phyloP scores from a whole-genome alignment of 2,113 vertebrate species.

The Nanorana parkeri region DNA sequence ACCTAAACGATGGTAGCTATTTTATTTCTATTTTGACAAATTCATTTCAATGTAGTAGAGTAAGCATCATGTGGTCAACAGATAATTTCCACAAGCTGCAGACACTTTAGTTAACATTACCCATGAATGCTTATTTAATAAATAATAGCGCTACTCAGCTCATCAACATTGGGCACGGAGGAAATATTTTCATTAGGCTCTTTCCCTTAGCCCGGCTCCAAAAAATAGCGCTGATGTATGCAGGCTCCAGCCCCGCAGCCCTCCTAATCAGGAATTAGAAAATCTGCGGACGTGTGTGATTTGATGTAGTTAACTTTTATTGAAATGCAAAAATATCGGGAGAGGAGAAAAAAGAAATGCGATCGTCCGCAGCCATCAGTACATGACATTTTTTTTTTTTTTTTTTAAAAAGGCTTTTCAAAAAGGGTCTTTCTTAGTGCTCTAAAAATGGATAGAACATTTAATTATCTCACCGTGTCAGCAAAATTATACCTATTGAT shows the following conservation, averaged over 20 bases:
- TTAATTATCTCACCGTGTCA: conserved; percentile 33
- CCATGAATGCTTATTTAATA: neutral
- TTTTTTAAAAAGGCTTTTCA: neutral
- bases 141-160: neutral
- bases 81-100: too few species aligned
- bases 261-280: conserved; percentile 52
- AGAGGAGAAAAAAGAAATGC: conserved; percentile 3
- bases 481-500: conserved; percentile 48
- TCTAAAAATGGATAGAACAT: conserved; percentile 38
- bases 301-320: conserved; percentile 41
- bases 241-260: conserved; percentile 4
- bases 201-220: neutral
- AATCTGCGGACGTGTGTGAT: conserved; percentile 36
- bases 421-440: conserved; percentile 22
- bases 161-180: neutral
- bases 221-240: conserved; percentile 50
- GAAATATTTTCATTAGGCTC: conserved; percentile 20
- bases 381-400: conserved; percentile 32
- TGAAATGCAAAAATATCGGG: conserved; percentile 26
- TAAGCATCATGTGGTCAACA: too few species aligned
- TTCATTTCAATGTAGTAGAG: too few species aligned
- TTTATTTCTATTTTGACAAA: too few species aligned
- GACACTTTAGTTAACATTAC: neutral
- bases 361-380: conserved; percentile 14
- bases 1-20: too few species aligned